A percentile compares a stretch with the other conserved stretches of the same genome.
phyloP scores from a whole-genome alignment of 1,140 invertebrate species.

The Meloidogyne exigua region DNA sequence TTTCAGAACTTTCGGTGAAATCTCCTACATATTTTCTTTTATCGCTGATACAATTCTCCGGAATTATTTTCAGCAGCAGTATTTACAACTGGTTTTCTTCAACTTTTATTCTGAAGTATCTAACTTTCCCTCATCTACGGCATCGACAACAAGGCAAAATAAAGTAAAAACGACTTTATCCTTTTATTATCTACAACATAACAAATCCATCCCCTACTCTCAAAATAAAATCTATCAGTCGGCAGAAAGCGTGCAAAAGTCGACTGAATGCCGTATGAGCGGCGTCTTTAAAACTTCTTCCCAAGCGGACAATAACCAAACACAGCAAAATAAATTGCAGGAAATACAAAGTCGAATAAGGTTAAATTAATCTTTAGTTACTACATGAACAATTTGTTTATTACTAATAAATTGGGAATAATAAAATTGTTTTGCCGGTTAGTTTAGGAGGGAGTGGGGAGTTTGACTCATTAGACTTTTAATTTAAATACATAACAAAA shows the following conservation, averaged over 20 bases:
- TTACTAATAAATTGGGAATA: too few relatives aligned
- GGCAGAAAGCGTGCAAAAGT: conserved; percentile 15
- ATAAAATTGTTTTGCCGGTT: too few relatives aligned
- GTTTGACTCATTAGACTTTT: neutral
- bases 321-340: conserved; percentile 11
- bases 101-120: neutral
- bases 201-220: neutral
- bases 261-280: conserved; percentile 32
- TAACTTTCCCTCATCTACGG: neutral
- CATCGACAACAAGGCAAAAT: neutral
- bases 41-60: neutral
- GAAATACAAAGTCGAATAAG: neutral
- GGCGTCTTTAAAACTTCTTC: conserved; percentile 25
- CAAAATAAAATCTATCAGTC: neutral
- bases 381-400: too few relatives aligned
- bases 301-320: conserved; percentile 18
- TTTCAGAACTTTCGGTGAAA: neutral
- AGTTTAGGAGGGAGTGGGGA: too few relatives aligned
- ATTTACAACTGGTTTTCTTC: neutral
- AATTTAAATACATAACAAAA: neutral
- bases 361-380: neutral
- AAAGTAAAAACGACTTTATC: neutral
- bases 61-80: neutral
- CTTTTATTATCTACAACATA: neutral
- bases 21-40: neutral